Percentiles rank a stretch among this genome's conserved stretches.
Evolutionary conservation across 2,113 vertebrate species (phyloP).

Genomic region (Paradisaea rubra): DNA sequence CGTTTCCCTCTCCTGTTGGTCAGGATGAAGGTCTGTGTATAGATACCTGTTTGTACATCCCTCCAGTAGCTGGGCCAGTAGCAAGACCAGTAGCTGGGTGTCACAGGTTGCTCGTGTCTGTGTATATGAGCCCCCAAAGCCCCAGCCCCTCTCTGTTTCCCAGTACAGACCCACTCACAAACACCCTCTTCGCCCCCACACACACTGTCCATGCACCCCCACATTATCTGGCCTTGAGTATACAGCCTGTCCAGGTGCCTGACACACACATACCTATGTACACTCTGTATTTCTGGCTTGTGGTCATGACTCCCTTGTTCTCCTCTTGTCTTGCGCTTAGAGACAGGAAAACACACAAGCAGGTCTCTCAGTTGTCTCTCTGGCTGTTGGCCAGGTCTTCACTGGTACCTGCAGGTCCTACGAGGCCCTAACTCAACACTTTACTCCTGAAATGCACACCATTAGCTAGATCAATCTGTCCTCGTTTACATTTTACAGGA

Average conservation of each 20-base stretch:
- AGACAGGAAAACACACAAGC: too few relatives aligned
- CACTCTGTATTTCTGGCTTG: background rate
- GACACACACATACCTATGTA: too few relatives aligned
- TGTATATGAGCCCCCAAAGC: background rate
- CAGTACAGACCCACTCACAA: background rate
- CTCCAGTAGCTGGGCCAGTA: background rate
- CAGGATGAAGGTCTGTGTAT: background rate
- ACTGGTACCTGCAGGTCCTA: background rate
- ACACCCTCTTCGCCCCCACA: rapidly evolving
- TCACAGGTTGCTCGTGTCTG: background rate
- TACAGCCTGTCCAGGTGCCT: background rate
- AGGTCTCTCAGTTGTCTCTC: background rate
- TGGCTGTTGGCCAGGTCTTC: background rate
- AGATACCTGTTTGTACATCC: background rate
- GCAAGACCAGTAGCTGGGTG: background rate
- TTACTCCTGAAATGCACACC: background rate
- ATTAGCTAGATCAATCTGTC: background rate
- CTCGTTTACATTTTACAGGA: background rate
- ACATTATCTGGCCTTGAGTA: background rate
- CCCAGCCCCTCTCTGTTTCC: background rate
- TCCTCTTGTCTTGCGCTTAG: background rate
- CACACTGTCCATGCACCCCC: rapidly evolving
- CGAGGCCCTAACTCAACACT: background rate
- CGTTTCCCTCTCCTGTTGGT: background rate
- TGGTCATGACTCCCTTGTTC: background rate